Conservation (phyloP, 2,888 invertebrate species). For the Phragmatobia fuliginosa region DNA sequence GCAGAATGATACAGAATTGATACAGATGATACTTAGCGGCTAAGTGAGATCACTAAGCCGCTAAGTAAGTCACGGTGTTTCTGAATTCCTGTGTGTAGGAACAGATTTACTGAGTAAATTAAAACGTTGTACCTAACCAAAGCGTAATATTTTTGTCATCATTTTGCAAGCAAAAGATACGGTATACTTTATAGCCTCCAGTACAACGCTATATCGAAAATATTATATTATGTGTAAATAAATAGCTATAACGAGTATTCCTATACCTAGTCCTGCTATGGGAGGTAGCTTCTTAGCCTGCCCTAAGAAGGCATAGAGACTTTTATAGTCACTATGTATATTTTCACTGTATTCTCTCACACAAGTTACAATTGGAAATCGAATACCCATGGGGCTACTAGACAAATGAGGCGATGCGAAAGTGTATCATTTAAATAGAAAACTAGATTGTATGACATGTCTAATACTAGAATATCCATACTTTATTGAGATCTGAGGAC, state of each 20-base stretch:
- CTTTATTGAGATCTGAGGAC: constrained; percentile 18
- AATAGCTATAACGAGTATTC: background rate
- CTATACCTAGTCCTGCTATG: background rate
- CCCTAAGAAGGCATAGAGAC: constrained; percentile 39
- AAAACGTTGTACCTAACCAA: too few species aligned
- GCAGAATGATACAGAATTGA: too few species aligned
- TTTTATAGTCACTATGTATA: constrained; percentile 37
- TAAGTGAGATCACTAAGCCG: too few species aligned
- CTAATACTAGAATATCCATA: constrained; percentile 40
- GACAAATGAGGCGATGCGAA: constrained; percentile 64
- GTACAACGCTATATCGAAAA: background rate
- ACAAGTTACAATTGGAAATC: constrained; percentile 54
- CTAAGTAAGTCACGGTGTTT: too few species aligned
- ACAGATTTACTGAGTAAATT: too few species aligned
- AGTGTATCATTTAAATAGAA: constrained; percentile 67
- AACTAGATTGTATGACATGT: constrained; percentile 61
- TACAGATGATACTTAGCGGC: too few species aligned
- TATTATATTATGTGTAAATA: background rate
- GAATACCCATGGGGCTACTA: constrained; percentile 46
- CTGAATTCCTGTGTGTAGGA: too few species aligned
- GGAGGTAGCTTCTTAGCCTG: background rate
- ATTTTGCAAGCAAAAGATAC: too few species aligned
- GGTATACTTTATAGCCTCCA: background rate
- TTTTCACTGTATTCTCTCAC: constrained; percentile 47
- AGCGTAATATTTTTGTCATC: too few species aligned